These are phyloP conservation scores for Pristionchus japonicus DNA, from an alignment of 2,888 invertebrate genomes.

Conservation along the genomic window DNA sequence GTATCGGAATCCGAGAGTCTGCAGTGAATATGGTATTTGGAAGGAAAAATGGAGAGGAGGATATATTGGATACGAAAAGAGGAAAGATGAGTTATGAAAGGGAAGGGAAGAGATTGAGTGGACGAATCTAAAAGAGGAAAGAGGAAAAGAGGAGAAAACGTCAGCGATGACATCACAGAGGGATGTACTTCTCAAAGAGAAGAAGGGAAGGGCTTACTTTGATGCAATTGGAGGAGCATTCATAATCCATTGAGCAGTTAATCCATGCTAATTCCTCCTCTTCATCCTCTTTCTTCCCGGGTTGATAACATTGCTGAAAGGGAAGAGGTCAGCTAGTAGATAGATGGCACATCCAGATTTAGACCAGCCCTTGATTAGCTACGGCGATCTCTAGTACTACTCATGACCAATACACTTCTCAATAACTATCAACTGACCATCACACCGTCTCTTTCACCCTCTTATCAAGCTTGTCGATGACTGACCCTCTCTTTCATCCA, in stretches of 20 bases:
- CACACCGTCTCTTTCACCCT: not conserved
- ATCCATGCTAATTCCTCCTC: slow-evolving; percentile 72
- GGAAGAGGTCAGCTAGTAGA: not conserved
- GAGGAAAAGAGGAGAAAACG: slow-evolving; percentile 8
- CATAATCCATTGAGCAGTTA: slow-evolving; percentile 72
- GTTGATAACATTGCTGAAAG: slow-evolving; percentile 73
- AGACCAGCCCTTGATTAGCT: too few relatives aligned
- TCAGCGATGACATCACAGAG: not conserved
- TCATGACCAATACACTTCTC: not conserved
- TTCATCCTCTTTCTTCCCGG: slow-evolving; percentile 70
- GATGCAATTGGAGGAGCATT: slow-evolving; percentile 72
- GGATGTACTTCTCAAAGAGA: slow-evolving; percentile 32
- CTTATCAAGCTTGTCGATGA: not conserved
- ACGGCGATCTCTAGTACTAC: too few relatives aligned
- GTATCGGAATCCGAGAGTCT: slow-evolving; percentile 64
- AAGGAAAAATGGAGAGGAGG: not conserved
- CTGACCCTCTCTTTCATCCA: not conserved
- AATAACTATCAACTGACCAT: too few relatives aligned
- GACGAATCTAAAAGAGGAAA: not conserved
- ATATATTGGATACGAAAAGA: not conserved
- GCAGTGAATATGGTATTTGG: not conserved
- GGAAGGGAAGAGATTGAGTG: not conserved
- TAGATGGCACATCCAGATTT: too few relatives aligned
- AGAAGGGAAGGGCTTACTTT: slow-evolving; percentile 57
- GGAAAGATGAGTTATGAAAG: not conserved